Evolutionary conservation across 1,140 invertebrate genomes (phyloP), one percentile per base, ranked within the genome.

Genomic region (Luehdorfia chinensis): DNA sequence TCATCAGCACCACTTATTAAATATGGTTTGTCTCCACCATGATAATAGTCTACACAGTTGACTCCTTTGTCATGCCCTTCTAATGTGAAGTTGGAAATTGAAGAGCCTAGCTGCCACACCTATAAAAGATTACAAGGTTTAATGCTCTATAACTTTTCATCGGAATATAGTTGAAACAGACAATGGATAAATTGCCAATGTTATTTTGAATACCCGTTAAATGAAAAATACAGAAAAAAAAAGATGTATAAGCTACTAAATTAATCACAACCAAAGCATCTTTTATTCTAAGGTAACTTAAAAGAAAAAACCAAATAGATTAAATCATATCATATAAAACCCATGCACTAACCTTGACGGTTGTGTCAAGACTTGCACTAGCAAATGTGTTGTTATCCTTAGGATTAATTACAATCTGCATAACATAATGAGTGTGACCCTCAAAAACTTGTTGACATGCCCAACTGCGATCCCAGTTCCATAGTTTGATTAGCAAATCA

Each of bases 301-400:
- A n/a, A 8, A 50, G 49, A 27, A 39, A 41, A 12, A 49, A 36
- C 9, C 28, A 48, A 2, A 8, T 32, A 4, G 8, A n/a, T 1
- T n/a, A 45, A 18, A 27, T n/a, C 37, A 7, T 25, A 47, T 33
- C 3, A 31, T 27, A 4, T 47, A 16, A 45, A 28, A 13, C n/a
- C 30, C 1, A 31, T 16, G 45, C 36, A 47, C 59, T 63, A 80
- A 94, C 96, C 91, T 99, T 99, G 3, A 99, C 93, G 1, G 97
- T 99, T 54, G 96, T 92, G 87, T 99, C 98, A 1, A 99, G 88
- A 12, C 98, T 99, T 14, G 98, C 98, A 74, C 96, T 98, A 2
- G 98, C 98, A 88, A 99, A 99, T n/a, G 98, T 99, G 77, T 99
- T 99, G 80, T 99, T 99, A 75, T 99, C 98, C 83, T 99, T 99